phyloP scores from a whole-genome alignment of 2,888 invertebrate genomes.

The Rhagium mordax region DNA sequence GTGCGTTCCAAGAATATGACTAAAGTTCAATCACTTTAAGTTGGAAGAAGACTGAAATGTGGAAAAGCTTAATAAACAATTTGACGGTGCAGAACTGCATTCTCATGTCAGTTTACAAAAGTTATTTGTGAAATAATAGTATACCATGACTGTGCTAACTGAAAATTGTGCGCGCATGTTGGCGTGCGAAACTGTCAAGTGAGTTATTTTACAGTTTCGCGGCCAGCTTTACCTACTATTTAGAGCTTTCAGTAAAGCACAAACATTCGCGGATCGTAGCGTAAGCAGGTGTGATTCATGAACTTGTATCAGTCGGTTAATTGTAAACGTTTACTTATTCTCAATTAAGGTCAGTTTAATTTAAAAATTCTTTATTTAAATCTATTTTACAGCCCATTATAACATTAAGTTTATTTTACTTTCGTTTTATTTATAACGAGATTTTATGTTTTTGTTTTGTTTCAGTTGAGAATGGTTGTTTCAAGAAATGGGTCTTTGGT shows the following conservation, averaged over 20 bases:
- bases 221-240: slow-evolving; percentile 47
- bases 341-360: slow-evolving; percentile 20
- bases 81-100: not conserved
- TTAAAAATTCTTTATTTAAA: not conserved
- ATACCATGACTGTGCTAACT: not conserved
- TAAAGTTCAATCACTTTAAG: not conserved
- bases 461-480: slow-evolving; percentile 54
- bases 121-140: not conserved
- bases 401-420: not conserved
- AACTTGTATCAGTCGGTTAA: slow-evolving; percentile 20
- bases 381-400: not conserved
- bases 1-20: too few relatives aligned
- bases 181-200: slow-evolving; percentile 49
- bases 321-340: not conserved
- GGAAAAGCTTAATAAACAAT: not conserved
- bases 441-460: not conserved
- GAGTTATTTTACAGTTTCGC: slow-evolving; percentile 48
- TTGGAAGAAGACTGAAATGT: not conserved
- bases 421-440: not conserved
- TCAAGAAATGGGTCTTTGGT: slow-evolving; percentile 51
- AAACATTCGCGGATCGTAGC: slow-evolving; percentile 36
- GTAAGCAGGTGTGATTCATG: slow-evolving; percentile 18
- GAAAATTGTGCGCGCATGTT: slow-evolving; percentile 49
- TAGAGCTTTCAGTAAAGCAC: slow-evolving; percentile 50
- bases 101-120: slow-evolving; percentile 12